Evolutionary conservation across 1,140 invertebrate species (phyloP), one percentile per base, ranked within the genome.

Genomic region (Globodera ellingtonae): DNA sequence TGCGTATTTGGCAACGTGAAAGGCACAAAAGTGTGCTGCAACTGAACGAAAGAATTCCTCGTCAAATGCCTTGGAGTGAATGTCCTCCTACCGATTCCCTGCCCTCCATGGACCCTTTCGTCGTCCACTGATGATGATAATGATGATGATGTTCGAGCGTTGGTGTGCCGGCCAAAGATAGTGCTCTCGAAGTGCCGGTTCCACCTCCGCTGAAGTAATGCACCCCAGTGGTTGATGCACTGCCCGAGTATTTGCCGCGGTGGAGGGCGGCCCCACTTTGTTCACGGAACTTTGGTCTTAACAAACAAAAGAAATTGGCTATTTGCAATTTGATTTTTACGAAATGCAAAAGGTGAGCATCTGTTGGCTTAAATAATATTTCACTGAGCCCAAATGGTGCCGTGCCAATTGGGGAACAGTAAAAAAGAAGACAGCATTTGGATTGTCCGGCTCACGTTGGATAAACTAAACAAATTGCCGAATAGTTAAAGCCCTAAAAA

Each of bases 231-330:
- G 35, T 35, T 35, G 35, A 35, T 35, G 35, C 35, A 21, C 59
- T 21, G 13, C 59, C 59, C 13, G 59, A 65, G n/a, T 65, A 65
- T 21, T 65, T 65, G 59, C 59, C 21, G 13, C 59, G 59, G n/a
- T 21, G 59, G n/a, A 13, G 13, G 59, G 13, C 21, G 59, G 59
- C 24, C 3, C 85, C 85, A 66, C 65, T 84, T 52, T 87, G 83
- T 66, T 87, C 85, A 35, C 85, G 83, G 66, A 87, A 70, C 52
- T 87, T 48, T 6, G 83, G 84, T 74, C 21, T 50, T 13, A 15
- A 15, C 13, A 65, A 21, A 1, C 13, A 21, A 21, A 21, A 65
- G n/a, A 65, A 21, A 21, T 13, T 65, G 3, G 3, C 2, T 65
- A 21, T 65, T 13, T 13, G 59, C 59, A 65, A 21, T 65, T 65